Evolutionary conservation across 2,888 invertebrate genomes (phyloP).

Genomic region (Eurois occulta): DNA sequence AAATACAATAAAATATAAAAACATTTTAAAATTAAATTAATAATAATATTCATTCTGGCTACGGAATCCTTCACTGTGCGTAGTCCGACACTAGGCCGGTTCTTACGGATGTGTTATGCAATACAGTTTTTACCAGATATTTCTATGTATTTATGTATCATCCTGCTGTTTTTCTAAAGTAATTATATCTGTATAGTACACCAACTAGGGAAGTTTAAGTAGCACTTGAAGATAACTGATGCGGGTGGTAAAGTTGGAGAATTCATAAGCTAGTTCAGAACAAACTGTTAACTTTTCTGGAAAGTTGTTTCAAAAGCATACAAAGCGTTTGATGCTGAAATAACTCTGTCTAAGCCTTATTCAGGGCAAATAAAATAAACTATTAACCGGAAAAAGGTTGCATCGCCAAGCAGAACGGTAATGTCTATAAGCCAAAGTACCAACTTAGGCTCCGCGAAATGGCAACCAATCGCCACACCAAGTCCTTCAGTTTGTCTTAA

Average conservation of each 20-base stretch:
- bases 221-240: slow-evolving; percentile 24
- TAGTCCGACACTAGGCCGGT: not conserved
- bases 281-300: slow-evolving; percentile 2
- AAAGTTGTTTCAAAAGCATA: slow-evolving; percentile 1
- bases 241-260: slow-evolving; percentile 28
- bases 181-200: slow-evolving; percentile 12
- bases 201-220: slow-evolving; percentile 29
- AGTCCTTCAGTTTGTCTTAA: not conserved
- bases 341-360: not conserved
- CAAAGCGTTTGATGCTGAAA: not conserved
- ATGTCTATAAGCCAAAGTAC: not conserved
- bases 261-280: slow-evolving; percentile 34
- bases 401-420: fast-evolving
- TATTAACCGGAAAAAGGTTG: not conserved
- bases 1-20: not conserved
- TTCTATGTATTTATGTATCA: slow-evolving; percentile 37
- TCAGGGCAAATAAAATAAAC: not conserved
- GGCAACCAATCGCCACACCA: not conserved
- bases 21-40: no score
- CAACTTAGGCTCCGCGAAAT: not conserved
- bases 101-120: slow-evolving; percentile 38
- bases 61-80: not conserved
- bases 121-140: slow-evolving; percentile 42
- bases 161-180: slow-evolving; percentile 28
- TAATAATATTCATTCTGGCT: not conserved